phyloP scores from a whole-genome alignment of 2,888 invertebrate species.

The Altica lythri region DNA sequence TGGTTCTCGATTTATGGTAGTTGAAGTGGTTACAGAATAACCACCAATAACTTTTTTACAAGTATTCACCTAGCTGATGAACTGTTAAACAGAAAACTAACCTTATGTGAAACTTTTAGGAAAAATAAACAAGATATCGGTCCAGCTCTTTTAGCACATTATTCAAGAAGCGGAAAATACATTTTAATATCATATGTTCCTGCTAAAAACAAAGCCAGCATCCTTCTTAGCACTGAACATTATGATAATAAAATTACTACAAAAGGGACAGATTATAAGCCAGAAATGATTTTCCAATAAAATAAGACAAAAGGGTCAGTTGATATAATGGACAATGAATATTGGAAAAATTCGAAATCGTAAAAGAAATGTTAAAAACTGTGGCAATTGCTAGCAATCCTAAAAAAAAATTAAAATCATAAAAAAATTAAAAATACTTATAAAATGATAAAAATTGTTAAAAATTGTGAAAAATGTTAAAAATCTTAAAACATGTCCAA shows the following conservation, averaged over 20 bases:
- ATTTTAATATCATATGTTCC: background rate
- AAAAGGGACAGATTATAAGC: background rate
- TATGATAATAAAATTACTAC: background rate
- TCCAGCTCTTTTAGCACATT: background rate
- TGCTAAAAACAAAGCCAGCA: background rate
- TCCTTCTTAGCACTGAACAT: constrained; percentile 10
- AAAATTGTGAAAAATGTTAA: too few relatives aligned
- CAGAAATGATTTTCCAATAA: too few relatives aligned
- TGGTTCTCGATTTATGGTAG: background rate
- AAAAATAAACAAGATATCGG: constrained; percentile 4
- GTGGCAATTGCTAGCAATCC: too few relatives aligned
- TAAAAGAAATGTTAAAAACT: too few relatives aligned
- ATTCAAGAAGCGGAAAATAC: background rate
- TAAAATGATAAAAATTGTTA: too few relatives aligned
- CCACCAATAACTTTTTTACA: constrained; percentile 2
- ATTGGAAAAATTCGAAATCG: too few relatives aligned
- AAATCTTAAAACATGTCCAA: too few relatives aligned
- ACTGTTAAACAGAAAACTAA: background rate
- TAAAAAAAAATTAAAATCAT: too few relatives aligned
- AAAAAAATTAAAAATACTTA: too few relatives aligned
- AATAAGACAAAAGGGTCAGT: too few relatives aligned
- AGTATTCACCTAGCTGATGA: background rate
- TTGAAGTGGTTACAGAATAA: background rate
- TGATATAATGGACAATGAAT: too few relatives aligned
- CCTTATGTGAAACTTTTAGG: constrained; percentile 1